These are phyloP conservation scores for Drosophila asahinai DNA, from an alignment of 1,140 invertebrate species.

Conservation along the genomic window DNA sequence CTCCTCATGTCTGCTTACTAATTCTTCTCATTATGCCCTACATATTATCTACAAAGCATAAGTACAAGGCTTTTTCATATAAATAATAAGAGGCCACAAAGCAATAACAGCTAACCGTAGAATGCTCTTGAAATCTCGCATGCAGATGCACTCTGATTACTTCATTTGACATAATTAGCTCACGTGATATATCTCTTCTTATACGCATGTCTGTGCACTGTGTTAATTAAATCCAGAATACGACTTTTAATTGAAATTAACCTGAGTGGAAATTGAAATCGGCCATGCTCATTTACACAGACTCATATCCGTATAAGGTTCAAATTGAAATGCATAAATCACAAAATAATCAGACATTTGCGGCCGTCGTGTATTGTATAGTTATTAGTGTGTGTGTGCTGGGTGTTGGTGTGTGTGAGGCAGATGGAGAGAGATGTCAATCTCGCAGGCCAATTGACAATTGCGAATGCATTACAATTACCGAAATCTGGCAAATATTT, in stretches of 20 bases:
- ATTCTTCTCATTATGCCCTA: too few relatives aligned
- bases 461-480: constrained; percentile 72
- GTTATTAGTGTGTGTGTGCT: neutral
- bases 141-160: neutral
- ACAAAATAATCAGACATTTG: constrained; percentile 78
- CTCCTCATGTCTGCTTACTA: too few relatives aligned
- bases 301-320: constrained; percentile 61
- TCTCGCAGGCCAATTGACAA: constrained; percentile 79
- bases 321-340: constrained; percentile 77
- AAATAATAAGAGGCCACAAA: neutral
- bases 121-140: neutral
- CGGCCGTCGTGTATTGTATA: constrained; percentile 16
- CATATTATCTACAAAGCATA: too few relatives aligned
- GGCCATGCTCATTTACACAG: constrained; percentile 53
- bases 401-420: neutral
- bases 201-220: constrained; percentile 2
- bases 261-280: constrained; percentile 58
- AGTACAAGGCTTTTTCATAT: neutral
- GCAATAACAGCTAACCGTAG: neutral
- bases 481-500: constrained; percentile 73
- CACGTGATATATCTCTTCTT: constrained; percentile 8
- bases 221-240: constrained; percentile 67
- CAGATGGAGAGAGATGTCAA: constrained; percentile 53
- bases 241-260: constrained; percentile 77
- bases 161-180: constrained; percentile 32